phyloP scores from a whole-genome alignment of 30 jellyfish, hydroid and myxozoan species.

The Sanderia malayensis region DNA sequence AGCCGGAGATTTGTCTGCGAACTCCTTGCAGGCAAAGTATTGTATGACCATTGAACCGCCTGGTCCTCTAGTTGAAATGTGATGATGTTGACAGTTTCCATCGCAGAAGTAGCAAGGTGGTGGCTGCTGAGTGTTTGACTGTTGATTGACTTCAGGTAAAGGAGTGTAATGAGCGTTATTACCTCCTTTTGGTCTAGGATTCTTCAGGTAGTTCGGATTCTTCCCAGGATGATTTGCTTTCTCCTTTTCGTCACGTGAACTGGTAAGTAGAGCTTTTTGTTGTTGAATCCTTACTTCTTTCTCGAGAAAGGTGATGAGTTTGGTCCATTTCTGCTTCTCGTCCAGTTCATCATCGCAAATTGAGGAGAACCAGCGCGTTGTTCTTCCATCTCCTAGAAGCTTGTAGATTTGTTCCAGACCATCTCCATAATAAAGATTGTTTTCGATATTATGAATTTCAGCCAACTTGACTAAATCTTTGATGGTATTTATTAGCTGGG shows the following conservation, averaged over 20 bases:
- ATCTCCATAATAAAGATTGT: constrained; percentile 4
- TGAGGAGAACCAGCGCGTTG: neutral
- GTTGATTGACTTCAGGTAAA: neutral
- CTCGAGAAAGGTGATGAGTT: constrained; percentile 12
- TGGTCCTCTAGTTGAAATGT: constrained; percentile 21
- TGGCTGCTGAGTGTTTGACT: no score
- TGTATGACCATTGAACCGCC: constrained; percentile 2
- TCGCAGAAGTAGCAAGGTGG: constrained; percentile 14
- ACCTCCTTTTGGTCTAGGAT: neutral
- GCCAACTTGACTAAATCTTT: constrained; percentile 18
- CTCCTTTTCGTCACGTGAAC: neutral
- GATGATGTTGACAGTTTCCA: constrained; percentile 2
- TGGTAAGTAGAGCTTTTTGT: neutral
- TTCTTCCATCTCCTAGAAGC: constrained; percentile 17
- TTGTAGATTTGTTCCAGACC: neutral
- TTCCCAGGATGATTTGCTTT: neutral
- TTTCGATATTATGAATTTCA: constrained; percentile 15
- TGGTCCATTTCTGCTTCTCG: constrained; percentile 25
- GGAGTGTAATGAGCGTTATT: neutral
- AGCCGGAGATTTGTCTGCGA: constrained; percentile 13
- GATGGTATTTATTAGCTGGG: constrained; percentile 5
- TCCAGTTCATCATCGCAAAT: neutral
- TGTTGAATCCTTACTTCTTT: constrained; percentile 5
- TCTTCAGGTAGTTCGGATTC: neutral
- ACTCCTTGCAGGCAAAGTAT: constrained; percentile 13